phyloP scores from a whole-genome alignment of 2,113 vertebrate species.

The Antechinus stuartii region DNA sequence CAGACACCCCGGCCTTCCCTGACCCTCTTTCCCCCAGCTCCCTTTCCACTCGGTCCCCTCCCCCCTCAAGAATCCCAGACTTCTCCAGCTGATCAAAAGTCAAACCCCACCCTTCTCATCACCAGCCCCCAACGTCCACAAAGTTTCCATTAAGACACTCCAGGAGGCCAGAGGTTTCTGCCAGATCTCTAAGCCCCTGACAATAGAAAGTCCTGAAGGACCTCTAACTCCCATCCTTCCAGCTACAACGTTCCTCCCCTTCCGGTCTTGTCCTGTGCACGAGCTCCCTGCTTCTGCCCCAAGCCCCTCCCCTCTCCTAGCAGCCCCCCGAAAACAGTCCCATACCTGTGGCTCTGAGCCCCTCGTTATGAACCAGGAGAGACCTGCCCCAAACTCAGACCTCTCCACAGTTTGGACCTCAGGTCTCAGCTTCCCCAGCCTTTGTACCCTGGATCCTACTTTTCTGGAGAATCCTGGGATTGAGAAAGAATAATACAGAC shows the following conservation, averaged over 20 bases:
- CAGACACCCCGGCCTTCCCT: slow-evolving; percentile 55
- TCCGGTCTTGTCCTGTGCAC: background rate
- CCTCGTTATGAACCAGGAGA: too few species aligned
- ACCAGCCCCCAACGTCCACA: slow-evolving; percentile 15
- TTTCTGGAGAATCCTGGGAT: background rate
- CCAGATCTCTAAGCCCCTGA: background rate
- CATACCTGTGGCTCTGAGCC: background rate
- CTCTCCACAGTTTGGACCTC: background rate
- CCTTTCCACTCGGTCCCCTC: slow-evolving; percentile 48
- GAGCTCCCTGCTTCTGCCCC: background rate
- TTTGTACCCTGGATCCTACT: background rate
- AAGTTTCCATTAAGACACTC: slow-evolving; percentile 26
- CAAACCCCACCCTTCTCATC: background rate
- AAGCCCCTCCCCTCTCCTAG: background rate
- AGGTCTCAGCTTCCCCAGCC: background rate
- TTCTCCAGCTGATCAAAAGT: slow-evolving; percentile 43
- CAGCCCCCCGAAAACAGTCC: too few species aligned
- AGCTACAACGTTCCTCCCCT: background rate
- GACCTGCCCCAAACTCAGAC: background rate
- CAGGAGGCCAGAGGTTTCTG: background rate
- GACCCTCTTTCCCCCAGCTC: slow-evolving; percentile 18
- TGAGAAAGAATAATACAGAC: too few species aligned
- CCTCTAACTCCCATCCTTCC: slow-evolving; percentile 25
- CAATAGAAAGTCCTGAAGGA: slow-evolving; percentile 20
- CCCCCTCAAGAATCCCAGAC: slow-evolving; percentile 46